phyloP scores from a whole-genome alignment of 2,888 invertebrate genomes.

The Spisula solida region DNA sequence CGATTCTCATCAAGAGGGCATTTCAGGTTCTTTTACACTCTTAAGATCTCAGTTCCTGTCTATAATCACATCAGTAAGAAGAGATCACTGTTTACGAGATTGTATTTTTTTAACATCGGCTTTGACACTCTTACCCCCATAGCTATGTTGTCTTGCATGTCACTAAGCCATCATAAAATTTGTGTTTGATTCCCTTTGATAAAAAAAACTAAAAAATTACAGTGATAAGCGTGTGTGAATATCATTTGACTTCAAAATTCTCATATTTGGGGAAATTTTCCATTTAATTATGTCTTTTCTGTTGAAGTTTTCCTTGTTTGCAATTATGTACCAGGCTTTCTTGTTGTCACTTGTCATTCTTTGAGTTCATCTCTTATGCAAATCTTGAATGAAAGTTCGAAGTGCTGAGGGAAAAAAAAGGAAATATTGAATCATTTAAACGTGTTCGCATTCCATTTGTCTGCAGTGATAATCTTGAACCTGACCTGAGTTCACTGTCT shows the following conservation, averaged over 20 bases:
- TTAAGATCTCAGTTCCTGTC: no score
- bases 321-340: not conserved
- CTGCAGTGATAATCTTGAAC: no score
- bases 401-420: not conserved
- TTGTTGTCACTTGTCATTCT: not conserved
- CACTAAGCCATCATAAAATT: no score
- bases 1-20: no score
- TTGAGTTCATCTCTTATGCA: constrained; percentile 2
- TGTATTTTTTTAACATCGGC: no score
- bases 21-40: no score
- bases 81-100: no score
- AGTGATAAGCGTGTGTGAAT: not conserved
- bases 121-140: no score
- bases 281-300: not conserved
- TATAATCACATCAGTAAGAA: no score
- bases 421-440: not conserved
- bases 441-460: no score
- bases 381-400: not conserved
- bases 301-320: constrained; percentile 1
- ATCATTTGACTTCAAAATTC: not conserved
- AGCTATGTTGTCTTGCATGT: no score
- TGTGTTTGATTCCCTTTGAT: not conserved
- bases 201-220: not conserved
- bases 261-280: not conserved
- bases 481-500: no score